These are phyloP conservation scores for Apeira syringaria DNA, from an alignment of 2,888 invertebrate species.

Conservation along the genomic window DNA sequence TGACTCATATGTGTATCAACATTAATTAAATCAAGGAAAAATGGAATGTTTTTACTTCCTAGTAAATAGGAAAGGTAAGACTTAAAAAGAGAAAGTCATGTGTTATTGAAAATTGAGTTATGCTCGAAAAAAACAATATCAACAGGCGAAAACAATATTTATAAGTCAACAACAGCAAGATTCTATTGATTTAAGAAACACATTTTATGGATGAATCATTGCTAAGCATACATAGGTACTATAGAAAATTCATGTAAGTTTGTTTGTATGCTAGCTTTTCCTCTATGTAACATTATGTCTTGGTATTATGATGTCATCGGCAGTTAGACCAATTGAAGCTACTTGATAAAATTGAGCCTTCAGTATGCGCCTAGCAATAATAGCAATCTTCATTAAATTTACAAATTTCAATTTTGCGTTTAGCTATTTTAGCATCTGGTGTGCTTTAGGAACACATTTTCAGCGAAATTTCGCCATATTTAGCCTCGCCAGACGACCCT, in stretches of 20 bases:
- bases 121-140: too few species aligned
- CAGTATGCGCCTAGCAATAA: slow-evolving; percentile 14
- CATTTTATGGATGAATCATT: slow-evolving; percentile 13
- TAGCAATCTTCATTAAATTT: slow-evolving; percentile 22
- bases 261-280: slow-evolving; percentile 19
- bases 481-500: background rate
- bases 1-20: too few species aligned
- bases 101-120: too few species aligned
- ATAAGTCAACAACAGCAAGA: background rate
- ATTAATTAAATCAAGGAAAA: too few species aligned
- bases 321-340: slow-evolving; percentile 40
- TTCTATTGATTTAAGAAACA: slow-evolving; percentile 2
- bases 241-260: slow-evolving; percentile 7
- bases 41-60: too few species aligned
- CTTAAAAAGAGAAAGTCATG: too few species aligned
- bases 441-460: background rate
- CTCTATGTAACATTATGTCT: slow-evolving; percentile 16
- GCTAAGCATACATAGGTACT: too few species aligned
- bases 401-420: slow-evolving; percentile 23
- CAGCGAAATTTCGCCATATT: background rate
- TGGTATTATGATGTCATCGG: slow-evolving; percentile 51
- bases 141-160: too few species aligned
- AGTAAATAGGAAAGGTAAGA: too few species aligned
- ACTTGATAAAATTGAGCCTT: slow-evolving; percentile 33
- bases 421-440: background rate